These are phyloP conservation scores for Xylota sylvarum DNA, from an alignment of 2,888 invertebrate species.

Conservation along the genomic window DNA sequence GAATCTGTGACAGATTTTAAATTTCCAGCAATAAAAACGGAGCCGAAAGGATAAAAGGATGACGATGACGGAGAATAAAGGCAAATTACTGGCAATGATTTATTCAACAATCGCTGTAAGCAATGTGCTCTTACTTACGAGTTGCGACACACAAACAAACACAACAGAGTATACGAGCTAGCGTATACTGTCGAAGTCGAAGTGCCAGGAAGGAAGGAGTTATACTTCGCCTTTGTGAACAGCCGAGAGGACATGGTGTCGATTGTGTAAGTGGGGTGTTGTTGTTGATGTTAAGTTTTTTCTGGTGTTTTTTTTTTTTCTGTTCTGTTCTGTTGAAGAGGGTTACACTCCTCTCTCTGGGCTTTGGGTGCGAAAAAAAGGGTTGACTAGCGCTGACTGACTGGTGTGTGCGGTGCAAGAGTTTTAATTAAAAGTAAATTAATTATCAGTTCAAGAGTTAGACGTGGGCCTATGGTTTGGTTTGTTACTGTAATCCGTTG, in stretches of 20 bases:
- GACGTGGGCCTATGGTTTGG: constrained; percentile 35
- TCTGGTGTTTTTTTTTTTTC: neutral
- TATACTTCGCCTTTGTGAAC: constrained; percentile 48
- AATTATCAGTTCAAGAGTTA: constrained; percentile 75
- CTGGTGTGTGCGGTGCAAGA: constrained; percentile 35
- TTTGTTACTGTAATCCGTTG: constrained; percentile 7
- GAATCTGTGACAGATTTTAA: constrained; percentile 75
- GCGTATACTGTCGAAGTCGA: too few relatives aligned
- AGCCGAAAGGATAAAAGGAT: constrained; percentile 65
- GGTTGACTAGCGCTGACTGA: constrained; percentile 24
- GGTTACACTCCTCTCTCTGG: neutral
- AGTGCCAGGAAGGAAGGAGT: constrained; percentile 35
- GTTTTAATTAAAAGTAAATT: constrained; percentile 77
- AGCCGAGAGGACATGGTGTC: constrained; percentile 68
- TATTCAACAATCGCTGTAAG: constrained; percentile 77
- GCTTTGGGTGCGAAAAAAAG: constrained; percentile 55
- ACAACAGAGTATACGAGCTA: too few relatives aligned
- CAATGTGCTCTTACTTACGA: constrained; percentile 62
- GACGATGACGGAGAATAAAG: constrained; percentile 73
- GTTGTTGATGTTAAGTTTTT: constrained; percentile 75
- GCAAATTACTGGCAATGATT: constrained; percentile 77
- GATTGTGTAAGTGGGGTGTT: constrained; percentile 55
- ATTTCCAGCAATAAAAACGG: constrained; percentile 73
- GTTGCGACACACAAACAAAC: too few relatives aligned
- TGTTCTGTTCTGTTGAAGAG: neutral